Evolutionary conservation across 2,113 vertebrate species (phyloP).

Genomic region (Rissa tridactyla): DNA sequence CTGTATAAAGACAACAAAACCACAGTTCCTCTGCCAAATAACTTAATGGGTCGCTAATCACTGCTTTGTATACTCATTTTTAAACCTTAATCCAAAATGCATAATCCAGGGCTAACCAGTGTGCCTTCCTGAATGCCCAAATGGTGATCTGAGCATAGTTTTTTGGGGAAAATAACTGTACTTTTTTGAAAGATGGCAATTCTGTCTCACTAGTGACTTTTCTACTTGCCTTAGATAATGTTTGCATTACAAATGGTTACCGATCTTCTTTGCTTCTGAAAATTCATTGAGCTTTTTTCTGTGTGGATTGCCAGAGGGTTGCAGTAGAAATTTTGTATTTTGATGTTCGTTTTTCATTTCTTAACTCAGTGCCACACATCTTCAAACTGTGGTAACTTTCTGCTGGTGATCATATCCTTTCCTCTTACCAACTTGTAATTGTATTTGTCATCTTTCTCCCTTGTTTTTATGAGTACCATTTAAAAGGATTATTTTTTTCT

Average conservation of each 20-base stretch:
- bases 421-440: neutral
- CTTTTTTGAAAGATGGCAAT: neutral
- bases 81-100: neutral
- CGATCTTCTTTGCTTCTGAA: neutral
- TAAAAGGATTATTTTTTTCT: neutral
- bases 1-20: neutral
- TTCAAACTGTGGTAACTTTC: neutral
- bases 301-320: neutral
- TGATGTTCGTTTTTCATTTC: neutral
- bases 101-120: neutral
- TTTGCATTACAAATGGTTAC: neutral
- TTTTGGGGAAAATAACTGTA: neutral
- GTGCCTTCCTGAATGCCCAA: neutral
- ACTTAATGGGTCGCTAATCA: neutral
- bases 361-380: neutral
- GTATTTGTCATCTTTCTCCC: neutral
- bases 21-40: neutral
- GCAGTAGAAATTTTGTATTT: neutral
- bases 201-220: neutral
- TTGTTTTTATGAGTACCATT: neutral
- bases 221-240: neutral
- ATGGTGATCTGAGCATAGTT: neutral
- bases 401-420: neutral
- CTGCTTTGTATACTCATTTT: neutral
- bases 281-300: neutral